These are phyloP conservation scores for Phoxinus dragarum DNA, from an alignment of 2,797 vertebrate species.

Conservation along the genomic window DNA sequence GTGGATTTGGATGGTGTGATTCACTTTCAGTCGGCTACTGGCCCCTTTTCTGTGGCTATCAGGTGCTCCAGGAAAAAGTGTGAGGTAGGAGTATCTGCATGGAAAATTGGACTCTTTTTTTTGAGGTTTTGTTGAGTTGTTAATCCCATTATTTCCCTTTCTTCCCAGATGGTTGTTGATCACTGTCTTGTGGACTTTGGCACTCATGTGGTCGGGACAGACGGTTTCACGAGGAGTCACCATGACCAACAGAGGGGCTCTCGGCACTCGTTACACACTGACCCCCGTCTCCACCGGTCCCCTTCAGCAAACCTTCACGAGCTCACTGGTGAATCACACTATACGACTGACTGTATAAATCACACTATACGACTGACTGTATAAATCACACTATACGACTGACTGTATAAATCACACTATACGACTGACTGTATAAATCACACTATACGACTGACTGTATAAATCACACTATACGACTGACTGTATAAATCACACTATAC, in stretches of 20 bases:
- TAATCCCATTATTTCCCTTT: slow-evolving; percentile 34
- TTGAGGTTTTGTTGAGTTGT: too few species aligned
- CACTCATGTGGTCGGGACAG: slow-evolving; percentile 88
- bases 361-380: too few species aligned
- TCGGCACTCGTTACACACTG: slow-evolving; percentile 83
- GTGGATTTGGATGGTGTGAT: slow-evolving; percentile 86
- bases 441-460: too few species aligned
- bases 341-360: neutral
- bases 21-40: slow-evolving; percentile 82
- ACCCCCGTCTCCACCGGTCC: slow-evolving; percentile 60
- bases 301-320: slow-evolving; percentile 49
- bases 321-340: slow-evolving; percentile 68
- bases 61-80: slow-evolving; percentile 89
- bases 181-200: slow-evolving; percentile 87
- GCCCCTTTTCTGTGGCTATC: slow-evolving; percentile 85
- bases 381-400: too few species aligned
- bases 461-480: too few species aligned
- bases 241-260: slow-evolving; percentile 87
- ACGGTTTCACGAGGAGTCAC: slow-evolving; percentile 83
- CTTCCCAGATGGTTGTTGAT: slow-evolving; percentile 87
- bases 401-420: too few species aligned
- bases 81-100: slow-evolving; percentile 74
- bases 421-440: too few species aligned
- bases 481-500: too few species aligned
- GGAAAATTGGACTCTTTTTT: neutral